Conservation (phyloP, 2,113 vertebrate genomes). For the Bothrops jararaca region DNA sequence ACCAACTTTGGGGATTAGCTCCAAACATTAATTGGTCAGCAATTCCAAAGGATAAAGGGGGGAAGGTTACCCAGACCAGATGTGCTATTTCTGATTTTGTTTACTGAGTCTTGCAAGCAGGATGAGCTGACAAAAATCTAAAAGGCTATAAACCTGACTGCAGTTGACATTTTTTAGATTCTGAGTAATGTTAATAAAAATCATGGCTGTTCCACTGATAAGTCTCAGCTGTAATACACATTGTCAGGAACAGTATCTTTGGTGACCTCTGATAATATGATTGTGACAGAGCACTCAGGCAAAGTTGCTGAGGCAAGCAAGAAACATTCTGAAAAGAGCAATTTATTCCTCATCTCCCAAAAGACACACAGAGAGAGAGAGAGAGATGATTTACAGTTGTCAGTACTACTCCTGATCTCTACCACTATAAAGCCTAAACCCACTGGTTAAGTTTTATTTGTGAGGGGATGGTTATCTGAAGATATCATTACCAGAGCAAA, state of each 20-base stretch:
- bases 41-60: not conserved
- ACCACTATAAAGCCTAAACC: not conserved
- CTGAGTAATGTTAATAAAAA: conserved; percentile 62
- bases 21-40: not conserved
- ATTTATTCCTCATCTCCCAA: conserved; percentile 53
- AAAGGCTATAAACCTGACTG: conserved; percentile 37
- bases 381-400: not conserved
- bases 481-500: not conserved
- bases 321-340: conserved; percentile 40
- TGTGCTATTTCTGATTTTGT: conserved; percentile 18
- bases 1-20: not conserved
- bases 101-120: conserved; percentile 19
- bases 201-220: conserved; percentile 40
- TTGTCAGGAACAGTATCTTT: conserved; percentile 48
- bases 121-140: conserved; percentile 31
- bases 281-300: conserved; percentile 34
- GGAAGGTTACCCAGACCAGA: not conserved
- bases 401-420: not conserved
- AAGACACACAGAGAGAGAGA: not conserved
- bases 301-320: conserved; percentile 58
- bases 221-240: conserved; percentile 33
- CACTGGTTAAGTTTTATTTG: conserved; percentile 2
- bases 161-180: conserved; percentile 35
- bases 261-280: conserved; percentile 53
- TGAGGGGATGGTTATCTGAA: not conserved